Evolutionary conservation across 2,888 invertebrate genomes (phyloP).

Genomic region (Erebia palarica): DNA sequence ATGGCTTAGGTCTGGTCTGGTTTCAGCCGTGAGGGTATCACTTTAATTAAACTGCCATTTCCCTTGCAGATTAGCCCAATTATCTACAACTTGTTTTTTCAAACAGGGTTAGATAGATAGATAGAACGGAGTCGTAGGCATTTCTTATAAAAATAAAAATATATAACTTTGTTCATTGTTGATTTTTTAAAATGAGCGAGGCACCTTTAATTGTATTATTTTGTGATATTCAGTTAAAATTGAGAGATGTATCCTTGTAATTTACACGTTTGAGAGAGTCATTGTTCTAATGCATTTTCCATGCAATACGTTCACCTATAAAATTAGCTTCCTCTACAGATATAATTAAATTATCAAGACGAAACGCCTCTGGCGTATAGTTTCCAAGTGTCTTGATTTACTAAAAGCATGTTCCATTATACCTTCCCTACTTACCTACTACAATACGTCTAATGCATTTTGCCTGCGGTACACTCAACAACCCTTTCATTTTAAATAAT

Average conservation of each 20-base stretch:
- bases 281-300: constrained; percentile 16
- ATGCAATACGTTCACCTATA: constrained; percentile 7
- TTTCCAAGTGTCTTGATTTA: constrained; percentile 20
- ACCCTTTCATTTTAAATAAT: constrained; percentile 2
- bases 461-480: constrained; percentile 7
- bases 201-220: too few relatives aligned
- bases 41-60: too few relatives aligned
- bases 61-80: too few relatives aligned
- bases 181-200: too few relatives aligned
- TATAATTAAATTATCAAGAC: constrained; percentile 16
- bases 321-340: constrained; percentile 16
- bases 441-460: constrained; percentile 16
- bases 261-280: not conserved
- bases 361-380: constrained; percentile 13
- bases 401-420: constrained; percentile 20
- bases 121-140: too few relatives aligned
- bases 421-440: constrained; percentile 13
- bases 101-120: too few relatives aligned
- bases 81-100: too few relatives aligned
- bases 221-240: too few relatives aligned
- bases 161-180: too few relatives aligned
- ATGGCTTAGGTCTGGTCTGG: too few relatives aligned
- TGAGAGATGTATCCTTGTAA: not conserved
- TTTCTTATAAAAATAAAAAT: too few relatives aligned
- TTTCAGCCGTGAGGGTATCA: too few relatives aligned